A percentile compares a stretch with the other conserved stretches of the same genome.
These are phyloP conservation scores for Limenitis camilla DNA, from an alignment of 2,888 invertebrate genomes.

Conservation along the genomic window DNA sequence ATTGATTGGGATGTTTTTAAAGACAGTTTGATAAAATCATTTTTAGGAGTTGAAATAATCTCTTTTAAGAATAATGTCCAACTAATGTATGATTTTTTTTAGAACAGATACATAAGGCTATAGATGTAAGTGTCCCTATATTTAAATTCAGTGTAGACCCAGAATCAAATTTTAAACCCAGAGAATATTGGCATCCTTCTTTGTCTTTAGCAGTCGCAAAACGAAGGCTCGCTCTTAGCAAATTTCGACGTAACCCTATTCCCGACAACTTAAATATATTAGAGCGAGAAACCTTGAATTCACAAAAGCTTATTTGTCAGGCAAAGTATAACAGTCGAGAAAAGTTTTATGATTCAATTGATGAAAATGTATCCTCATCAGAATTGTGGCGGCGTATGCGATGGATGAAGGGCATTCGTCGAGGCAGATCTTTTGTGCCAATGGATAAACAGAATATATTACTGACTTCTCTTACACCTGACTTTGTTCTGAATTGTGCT, in stretches of 20 bases:
- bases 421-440: not conserved
- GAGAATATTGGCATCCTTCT: too few species aligned
- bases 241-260: slow-evolving; percentile 16
- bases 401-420: slow-evolving; percentile 8
- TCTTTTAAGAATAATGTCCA: slow-evolving; percentile 2
- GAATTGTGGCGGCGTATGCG: not conserved
- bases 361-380: not conserved
- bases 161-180: not conserved
- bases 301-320: not conserved
- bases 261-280: slow-evolving; percentile 9
- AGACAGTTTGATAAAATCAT: not conserved
- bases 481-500: not conserved
- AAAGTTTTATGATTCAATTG: slow-evolving; percentile 8
- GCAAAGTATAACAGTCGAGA: slow-evolving; percentile 1
- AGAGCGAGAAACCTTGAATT: slow-evolving; percentile 3
- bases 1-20: slow-evolving; percentile 8
- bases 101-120: slow-evolving; percentile 1
- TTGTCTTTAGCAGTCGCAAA: slow-evolving; percentile 11
- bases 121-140: slow-evolving; percentile 9
- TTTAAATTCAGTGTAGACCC: slow-evolving; percentile 7
- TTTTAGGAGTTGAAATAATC: not conserved
- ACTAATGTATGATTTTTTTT: slow-evolving; percentile 5
- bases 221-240: slow-evolving; percentile 10
- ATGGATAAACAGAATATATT: not conserved
- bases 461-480: not conserved